phyloP scores from a whole-genome alignment of 2,888 invertebrate species.

The Drosophila quasianomalipes region DNA sequence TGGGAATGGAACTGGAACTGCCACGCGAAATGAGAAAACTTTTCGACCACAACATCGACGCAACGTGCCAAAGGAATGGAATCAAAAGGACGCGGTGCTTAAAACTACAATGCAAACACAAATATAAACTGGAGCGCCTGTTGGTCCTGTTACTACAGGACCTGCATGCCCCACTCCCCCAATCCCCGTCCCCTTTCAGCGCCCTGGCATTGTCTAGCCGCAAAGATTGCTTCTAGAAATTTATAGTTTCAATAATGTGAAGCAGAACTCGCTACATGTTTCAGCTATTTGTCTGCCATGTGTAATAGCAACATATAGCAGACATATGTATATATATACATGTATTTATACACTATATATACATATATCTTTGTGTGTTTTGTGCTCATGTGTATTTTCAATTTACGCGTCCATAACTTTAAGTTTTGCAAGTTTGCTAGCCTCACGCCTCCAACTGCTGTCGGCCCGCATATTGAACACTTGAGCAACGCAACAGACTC shows the following conservation, averaged over 20 bases:
- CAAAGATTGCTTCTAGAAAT: slow-evolving; percentile 78
- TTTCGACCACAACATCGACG: slow-evolving; percentile 80
- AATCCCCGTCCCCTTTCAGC: neutral
- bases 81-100: slow-evolving; percentile 43
- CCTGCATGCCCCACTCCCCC: slow-evolving; percentile 1
- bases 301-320: slow-evolving; percentile 18
- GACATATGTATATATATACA: neutral
- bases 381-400: slow-evolving; percentile 76
- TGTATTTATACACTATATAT: neutral
- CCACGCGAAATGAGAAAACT: slow-evolving; percentile 76
- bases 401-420: slow-evolving; percentile 80
- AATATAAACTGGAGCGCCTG: slow-evolving; percentile 47
- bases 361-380: slow-evolving; percentile 25
- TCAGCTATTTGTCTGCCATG: slow-evolving; percentile 60
- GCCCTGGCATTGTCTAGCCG: slow-evolving; percentile 69
- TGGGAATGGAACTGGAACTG: slow-evolving; percentile 40
- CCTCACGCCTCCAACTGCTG: slow-evolving; percentile 31
- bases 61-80: neutral
- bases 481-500: slow-evolving; percentile 60
- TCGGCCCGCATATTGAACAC: slow-evolving; percentile 70
- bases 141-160: slow-evolving; percentile 19
- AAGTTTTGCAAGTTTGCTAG: slow-evolving; percentile 75
- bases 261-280: slow-evolving; percentile 62
- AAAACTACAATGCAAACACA: slow-evolving; percentile 73
- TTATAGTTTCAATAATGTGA: slow-evolving; percentile 80